Evolutionary conservation across 1,140 invertebrate species (phyloP).

Genomic region (Vanessa tameamea): DNA sequence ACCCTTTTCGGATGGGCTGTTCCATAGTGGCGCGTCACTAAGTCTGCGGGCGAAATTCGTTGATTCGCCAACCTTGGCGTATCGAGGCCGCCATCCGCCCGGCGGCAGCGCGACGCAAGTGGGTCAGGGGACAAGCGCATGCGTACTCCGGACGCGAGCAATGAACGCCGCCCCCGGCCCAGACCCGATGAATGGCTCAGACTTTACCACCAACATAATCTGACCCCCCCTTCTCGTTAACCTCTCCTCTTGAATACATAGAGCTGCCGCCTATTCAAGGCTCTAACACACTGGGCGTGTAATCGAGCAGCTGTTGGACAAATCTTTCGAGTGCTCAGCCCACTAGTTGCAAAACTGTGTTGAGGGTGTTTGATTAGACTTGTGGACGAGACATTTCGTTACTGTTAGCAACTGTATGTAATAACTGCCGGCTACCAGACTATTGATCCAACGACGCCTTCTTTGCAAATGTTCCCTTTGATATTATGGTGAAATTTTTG

Average conservation of each 20-base stretch:
- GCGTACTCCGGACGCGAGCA: slow-evolving; percentile 71
- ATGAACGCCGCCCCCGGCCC: slow-evolving; percentile 72
- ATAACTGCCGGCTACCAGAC: slow-evolving; percentile 32
- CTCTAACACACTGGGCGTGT: slow-evolving; percentile 47
- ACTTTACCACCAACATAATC: slow-evolving; percentile 56
- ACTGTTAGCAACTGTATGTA: slow-evolving; percentile 39
- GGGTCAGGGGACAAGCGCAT: slow-evolving; percentile 71
- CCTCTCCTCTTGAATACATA: slow-evolving; percentile 7
- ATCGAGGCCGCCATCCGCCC: slow-evolving; percentile 65
- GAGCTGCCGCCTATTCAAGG: slow-evolving; percentile 41
- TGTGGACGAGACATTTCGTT: slow-evolving; percentile 49
- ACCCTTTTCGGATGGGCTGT: slow-evolving; percentile 3
- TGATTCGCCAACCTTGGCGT: slow-evolving; percentile 73
- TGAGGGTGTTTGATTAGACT: slow-evolving; percentile 61
- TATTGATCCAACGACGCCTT: slow-evolving; percentile 32
- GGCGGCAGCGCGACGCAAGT: slow-evolving; percentile 58
- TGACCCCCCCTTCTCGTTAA: slow-evolving; percentile 60
- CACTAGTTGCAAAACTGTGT: slow-evolving; percentile 71
- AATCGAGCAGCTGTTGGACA: slow-evolving; percentile 63
- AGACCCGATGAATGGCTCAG: slow-evolving; percentile 65
- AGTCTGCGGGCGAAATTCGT: slow-evolving; percentile 63
- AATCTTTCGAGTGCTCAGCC: slow-evolving; percentile 67
- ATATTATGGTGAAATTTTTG: neutral
- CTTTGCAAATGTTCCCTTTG: slow-evolving; percentile 25
- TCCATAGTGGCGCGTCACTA: slow-evolving; percentile 33